Evolutionary conservation across 2,797 vertebrate genomes (phyloP).

Genomic region (Megaceryle alcyon): DNA sequence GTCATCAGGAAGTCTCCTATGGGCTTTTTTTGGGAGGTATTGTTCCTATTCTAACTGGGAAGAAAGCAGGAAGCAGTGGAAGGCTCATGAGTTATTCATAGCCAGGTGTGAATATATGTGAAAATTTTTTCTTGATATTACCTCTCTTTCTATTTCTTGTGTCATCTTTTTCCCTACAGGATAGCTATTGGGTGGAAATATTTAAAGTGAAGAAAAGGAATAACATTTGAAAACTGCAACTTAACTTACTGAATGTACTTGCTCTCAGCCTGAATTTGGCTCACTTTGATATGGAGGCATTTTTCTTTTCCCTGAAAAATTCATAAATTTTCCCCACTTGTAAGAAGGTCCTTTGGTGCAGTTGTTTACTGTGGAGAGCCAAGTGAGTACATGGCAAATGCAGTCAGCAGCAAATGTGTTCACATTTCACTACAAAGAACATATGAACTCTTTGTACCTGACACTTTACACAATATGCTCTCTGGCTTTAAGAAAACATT

Average conservation of each 20-base stretch:
- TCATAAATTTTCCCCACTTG: not conserved
- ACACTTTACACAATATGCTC: slow-evolving; percentile 81
- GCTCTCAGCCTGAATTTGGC: not conserved
- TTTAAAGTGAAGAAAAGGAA: not conserved
- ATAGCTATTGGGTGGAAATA: not conserved
- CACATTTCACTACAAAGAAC: slow-evolving; percentile 73
- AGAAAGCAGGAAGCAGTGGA: not conserved
- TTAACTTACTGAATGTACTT: not conserved
- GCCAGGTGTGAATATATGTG: not conserved
- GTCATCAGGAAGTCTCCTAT: not conserved
- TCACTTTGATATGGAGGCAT: not conserved
- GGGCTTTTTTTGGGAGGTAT: not conserved
- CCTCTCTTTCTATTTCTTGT: not conserved
- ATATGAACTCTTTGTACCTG: slow-evolving; percentile 74
- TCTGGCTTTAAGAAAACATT: slow-evolving; percentile 82
- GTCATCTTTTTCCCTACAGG: not conserved
- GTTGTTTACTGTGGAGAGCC: slow-evolving; percentile 12
- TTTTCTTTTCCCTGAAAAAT: not conserved
- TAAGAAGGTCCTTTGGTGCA: not conserved
- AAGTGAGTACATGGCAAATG: slow-evolving; percentile 21
- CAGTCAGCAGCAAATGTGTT: slow-evolving; percentile 54
- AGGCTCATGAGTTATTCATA: not conserved
- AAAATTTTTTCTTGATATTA: not conserved
- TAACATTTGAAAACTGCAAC: not conserved
- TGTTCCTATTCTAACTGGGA: not conserved